A percentile compares a stretch with the other conserved stretches of the same genome.
These are phyloP conservation scores for Dryocosmus kuriphilus DNA, from an alignment of 2,888 invertebrate species.

Conservation along the genomic window DNA sequence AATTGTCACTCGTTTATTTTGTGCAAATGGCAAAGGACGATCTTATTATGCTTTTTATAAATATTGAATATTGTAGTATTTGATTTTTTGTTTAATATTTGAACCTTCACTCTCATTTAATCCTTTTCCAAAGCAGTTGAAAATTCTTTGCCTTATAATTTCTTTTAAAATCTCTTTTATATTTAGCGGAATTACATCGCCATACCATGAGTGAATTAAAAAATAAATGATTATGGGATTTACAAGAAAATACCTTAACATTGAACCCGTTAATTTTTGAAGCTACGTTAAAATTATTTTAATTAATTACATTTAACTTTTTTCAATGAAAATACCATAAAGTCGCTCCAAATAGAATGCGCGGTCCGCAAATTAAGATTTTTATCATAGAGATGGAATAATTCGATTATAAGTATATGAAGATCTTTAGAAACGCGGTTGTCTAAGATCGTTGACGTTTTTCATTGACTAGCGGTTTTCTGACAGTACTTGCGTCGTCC, in stretches of 20 bases:
- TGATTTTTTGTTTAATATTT: not conserved
- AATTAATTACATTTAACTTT: not conserved
- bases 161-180: not conserved
- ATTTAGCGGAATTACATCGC: not conserved
- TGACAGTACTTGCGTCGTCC: slow-evolving; percentile 55
- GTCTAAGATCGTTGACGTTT: slow-evolving; percentile 31
- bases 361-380: slow-evolving; percentile 6
- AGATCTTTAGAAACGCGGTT: not conserved
- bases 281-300: not conserved
- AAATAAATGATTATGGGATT: not conserved
- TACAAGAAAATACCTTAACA: not conserved
- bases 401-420: not conserved
- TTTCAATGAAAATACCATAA: not conserved
- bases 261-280: slow-evolving; percentile 3
- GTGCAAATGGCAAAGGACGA: no score
- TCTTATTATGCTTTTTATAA: not conserved
- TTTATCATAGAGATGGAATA: slow-evolving; percentile 19
- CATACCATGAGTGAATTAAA: not conserved
- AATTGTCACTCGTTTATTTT: no score
- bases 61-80: not conserved
- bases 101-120: not conserved
- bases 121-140: not conserved
- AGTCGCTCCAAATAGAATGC: not conserved
- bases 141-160: not conserved
- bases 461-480: not conserved